Evolutionary conservation across 2,113 vertebrate genomes (phyloP), one percentile per base, ranked within the genome.

Genomic region (Limanda limanda): DNA sequence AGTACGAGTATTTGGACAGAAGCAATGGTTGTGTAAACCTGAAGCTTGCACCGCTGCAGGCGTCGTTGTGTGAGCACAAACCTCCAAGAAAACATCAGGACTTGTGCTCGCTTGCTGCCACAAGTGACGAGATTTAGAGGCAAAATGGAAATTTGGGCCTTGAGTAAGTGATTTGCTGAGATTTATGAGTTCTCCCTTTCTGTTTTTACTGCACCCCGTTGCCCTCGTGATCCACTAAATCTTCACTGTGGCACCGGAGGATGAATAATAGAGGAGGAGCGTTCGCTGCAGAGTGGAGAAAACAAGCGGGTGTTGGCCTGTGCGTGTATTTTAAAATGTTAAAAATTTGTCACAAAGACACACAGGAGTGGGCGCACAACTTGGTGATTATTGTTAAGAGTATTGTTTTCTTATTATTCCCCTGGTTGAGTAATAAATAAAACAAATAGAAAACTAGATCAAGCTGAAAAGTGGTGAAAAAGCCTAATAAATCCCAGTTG

Each of bases 261-360:
- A 82, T 89, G 62, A 87, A 85, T 90, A 87, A 91, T 87, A 83
- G 74, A 89, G 67, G 65, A 81, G 79, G 54, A 66, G 82, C 61
- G 79, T 47, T 14, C 1, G 51, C 51, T 54, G 51, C 51, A n/a
- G 51, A 54, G 45, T 48, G 45, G 5, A 48, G 5, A 48, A 17
- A 48, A 5, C 13, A 48, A 75, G 71, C 79, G 62, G 83, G 81
- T 77, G 70, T 74, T 64, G 80, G 84, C 62, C 40, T 52, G 52
- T 60, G 55, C 42, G 42, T 68, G 74, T 24, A 10, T 31, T 69
- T 76, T 20, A 7, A 15, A 23, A 62, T 37, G 31, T 20, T 15
- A 20, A 18, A 54, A 52, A 52, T 9, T 45, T 4, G 42, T 13
- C 42, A 45, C 42, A 45, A 5, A 45, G 48, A 18, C 48, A n/a